phyloP scores from a whole-genome alignment of 2,797 vertebrate genomes.

The Chelidonichthys spinosus region DNA sequence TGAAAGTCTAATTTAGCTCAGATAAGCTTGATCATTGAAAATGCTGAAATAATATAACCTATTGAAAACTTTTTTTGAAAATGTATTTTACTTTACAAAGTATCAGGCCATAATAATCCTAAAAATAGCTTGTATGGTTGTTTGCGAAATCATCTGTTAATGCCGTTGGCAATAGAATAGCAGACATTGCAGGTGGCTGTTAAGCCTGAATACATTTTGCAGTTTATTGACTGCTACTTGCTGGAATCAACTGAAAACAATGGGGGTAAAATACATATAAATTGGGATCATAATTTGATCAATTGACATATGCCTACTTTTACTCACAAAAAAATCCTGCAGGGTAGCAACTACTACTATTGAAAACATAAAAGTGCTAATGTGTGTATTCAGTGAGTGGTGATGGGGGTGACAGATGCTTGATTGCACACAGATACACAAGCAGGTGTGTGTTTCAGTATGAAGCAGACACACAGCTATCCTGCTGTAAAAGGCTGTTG shows the following conservation, averaged over 20 bases:
- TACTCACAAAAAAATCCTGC: slow-evolving; percentile 1
- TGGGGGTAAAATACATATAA: not conserved
- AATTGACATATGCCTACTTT: slow-evolving; percentile 1
- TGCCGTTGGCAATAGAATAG: not conserved
- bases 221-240: slow-evolving; percentile 17
- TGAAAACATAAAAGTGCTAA: slow-evolving; percentile 28
- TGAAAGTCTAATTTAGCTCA: not conserved
- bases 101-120: not conserved
- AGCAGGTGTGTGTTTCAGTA: not conserved
- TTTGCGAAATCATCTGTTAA: not conserved
- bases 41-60: not conserved
- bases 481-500: slow-evolving; percentile 58
- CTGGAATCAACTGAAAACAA: slow-evolving; percentile 13
- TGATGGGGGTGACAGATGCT: not conserved
- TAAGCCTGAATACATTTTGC: slow-evolving; percentile 25
- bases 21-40: not conserved
- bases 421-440: slow-evolving; percentile 30
- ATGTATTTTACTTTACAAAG: not conserved
- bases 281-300: not conserved
- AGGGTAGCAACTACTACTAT: not conserved
- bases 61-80: not conserved
- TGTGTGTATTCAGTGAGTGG: slow-evolving; percentile 16
- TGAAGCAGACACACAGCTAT: slow-evolving; percentile 41
- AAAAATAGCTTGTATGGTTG: not conserved
- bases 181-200: slow-evolving; percentile 26